Evolutionary conservation across 1,140 invertebrate species (phyloP).

Genomic region (Lepidurus apus): DNA sequence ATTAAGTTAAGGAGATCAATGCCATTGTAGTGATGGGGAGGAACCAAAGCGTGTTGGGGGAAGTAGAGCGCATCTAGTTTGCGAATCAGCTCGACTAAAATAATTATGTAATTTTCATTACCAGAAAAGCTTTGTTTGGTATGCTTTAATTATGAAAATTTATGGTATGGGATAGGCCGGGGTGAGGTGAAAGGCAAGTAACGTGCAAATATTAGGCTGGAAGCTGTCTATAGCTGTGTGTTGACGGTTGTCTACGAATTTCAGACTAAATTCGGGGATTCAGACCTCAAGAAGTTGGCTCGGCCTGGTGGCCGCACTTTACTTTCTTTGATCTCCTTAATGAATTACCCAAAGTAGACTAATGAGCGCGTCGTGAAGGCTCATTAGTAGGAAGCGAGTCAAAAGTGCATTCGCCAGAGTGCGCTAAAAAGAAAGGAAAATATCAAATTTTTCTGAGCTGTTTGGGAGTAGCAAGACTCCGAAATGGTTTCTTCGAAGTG

Average conservation of each 20-base stretch:
- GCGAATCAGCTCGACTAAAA: not conserved
- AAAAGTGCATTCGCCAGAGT: not conserved
- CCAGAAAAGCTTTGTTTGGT: not conserved
- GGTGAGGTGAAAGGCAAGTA: not conserved
- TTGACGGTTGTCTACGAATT: not conserved
- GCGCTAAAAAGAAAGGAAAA: not conserved
- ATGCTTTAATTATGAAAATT: no score
- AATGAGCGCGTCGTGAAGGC: not conserved
- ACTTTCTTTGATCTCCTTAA: not conserved
- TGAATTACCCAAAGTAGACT: constrained; percentile 11
- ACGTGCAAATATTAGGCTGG: not conserved
- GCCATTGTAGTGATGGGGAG: no score
- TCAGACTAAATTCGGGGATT: not conserved
- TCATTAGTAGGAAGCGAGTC: not conserved
- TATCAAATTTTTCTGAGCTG: not conserved
- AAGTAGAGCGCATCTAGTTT: not conserved
- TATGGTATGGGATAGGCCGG: no score
- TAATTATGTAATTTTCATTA: not conserved
- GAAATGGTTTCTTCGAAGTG: not conserved
- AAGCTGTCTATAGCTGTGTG: not conserved
- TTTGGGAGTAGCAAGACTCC: not conserved
- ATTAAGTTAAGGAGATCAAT: not conserved
- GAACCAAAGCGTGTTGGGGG: no score
- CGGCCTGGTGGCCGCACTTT: not conserved
- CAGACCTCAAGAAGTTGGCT: not conserved